phyloP scores from a whole-genome alignment of 2,797 vertebrate species.

The Gymnoscopelus microlampas region DNA sequence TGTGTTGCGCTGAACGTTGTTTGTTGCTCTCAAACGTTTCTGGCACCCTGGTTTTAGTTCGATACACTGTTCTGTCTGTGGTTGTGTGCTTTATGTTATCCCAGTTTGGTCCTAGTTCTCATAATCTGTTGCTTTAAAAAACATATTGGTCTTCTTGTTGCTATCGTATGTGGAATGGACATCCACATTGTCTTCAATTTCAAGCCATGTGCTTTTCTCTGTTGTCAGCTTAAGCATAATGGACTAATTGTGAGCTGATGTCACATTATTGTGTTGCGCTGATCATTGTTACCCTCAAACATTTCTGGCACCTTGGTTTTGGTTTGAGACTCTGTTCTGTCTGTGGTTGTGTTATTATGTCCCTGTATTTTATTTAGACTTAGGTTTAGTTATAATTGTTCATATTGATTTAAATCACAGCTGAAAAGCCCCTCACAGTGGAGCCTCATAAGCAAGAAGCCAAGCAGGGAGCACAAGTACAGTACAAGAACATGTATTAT shows the following conservation, averaged over 20 bases:
- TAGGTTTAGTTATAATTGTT: conserved; percentile 10
- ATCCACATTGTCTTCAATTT: background rate
- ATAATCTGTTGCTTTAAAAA: too few relatives aligned
- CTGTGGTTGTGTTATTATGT: background rate
- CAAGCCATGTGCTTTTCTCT: background rate
- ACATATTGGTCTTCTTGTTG: background rate
- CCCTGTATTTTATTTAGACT: background rate
- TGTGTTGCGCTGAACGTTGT: background rate
- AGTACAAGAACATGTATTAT: background rate
- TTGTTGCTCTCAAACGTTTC: background rate
- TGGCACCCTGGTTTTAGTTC: conserved; percentile 20
- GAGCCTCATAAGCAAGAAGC: conserved; percentile 41
- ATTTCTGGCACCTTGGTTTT: conserved; percentile 12
- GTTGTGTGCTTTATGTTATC: background rate
- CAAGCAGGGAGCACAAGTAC: conserved; percentile 43
- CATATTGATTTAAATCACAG: conserved; percentile 39
- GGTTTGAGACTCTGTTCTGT: background rate
- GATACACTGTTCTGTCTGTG: background rate
- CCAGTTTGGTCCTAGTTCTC: too few relatives aligned
- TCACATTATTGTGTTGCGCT: background rate
- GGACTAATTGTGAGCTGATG: background rate
- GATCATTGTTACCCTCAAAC: background rate
- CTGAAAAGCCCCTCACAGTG: conserved; percentile 17
- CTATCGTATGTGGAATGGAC: conserved; percentile 2
- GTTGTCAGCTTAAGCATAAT: background rate